A percentile compares a stretch with the other conserved stretches of the same genome.
Conservation (phyloP, 2,888 invertebrate species). For the Melanostoma scalare region DNA sequence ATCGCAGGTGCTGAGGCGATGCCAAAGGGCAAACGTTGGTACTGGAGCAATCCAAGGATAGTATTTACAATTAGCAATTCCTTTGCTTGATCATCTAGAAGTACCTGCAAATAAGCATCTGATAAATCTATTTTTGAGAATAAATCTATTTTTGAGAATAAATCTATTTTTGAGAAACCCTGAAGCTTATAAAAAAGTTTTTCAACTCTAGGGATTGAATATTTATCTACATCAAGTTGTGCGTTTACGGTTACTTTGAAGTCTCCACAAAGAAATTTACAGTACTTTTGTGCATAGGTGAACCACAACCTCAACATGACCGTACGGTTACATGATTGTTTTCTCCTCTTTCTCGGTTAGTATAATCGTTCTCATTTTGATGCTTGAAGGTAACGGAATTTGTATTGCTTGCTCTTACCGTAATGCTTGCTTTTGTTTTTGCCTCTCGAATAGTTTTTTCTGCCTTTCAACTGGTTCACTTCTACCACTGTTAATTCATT, state of each 20-base stretch:
- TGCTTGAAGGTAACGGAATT: conserved; percentile 72
- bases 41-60: too few species aligned
- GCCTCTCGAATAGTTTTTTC: not conserved
- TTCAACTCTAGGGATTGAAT: conserved; percentile 74
- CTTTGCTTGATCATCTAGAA: too few species aligned
- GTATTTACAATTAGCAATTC: too few species aligned
- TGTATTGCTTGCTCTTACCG: conserved; percentile 72
- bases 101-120: conserved; percentile 76
- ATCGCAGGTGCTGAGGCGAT: too few species aligned
- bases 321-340: too few species aligned
- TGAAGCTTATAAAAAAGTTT: conserved; percentile 72
- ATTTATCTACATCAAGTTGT: conserved; percentile 73
- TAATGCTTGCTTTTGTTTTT: conserved; percentile 61
- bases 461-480: not conserved
- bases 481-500: not conserved
- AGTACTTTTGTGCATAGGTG: conserved; percentile 76
- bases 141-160: too few species aligned
- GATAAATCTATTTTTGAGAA: too few species aligned
- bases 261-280: conserved; percentile 73
- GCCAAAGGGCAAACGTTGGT: too few species aligned
- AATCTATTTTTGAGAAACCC: too few species aligned
- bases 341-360: too few species aligned
- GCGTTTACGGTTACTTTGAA: conserved; percentile 74
- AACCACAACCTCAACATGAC: conserved; percentile 47
- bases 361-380: too few species aligned